Evolutionary conservation across 2,797 vertebrate genomes (phyloP), one percentile per base, ranked within the genome.

Genomic region (Coregonus suidteri): DNA sequence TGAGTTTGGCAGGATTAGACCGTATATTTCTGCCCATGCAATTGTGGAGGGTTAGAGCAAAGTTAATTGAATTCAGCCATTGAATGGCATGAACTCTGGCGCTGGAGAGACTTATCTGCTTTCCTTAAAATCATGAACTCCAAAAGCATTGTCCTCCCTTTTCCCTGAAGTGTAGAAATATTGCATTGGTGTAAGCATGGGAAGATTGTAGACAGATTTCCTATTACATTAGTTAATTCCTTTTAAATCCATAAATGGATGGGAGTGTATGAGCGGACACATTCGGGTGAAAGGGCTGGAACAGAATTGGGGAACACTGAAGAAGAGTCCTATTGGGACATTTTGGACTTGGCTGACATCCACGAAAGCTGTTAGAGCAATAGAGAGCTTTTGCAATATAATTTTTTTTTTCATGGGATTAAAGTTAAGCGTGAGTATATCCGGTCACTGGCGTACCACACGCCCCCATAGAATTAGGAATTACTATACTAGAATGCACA

Each of bases 281-380:
- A 66, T 56, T 5, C n/a, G 18, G 54, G 54, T n/a, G 41, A 59
- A 59, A 59, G 54, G 54, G 18, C 16, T 18, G 54, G 54, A 16
- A 59, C 54, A 59, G 54, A 18, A 59, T 59, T n/a, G 54, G 54
- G 7, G 4, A 62, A 6, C 20, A 5, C 64, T 64, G 52, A 25
- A 73, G 73, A 51, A 25, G 25, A 74, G 71, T 87, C 84, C 75
- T 84, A 74, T 0, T 5, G n/a, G 70, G 73, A 85, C 75, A 31
- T 31, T 72, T 74, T 35, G 65, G 83, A 82, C 82, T 74, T 79
- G 54, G 65, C 69, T 82, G 73, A 66, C 73, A 79, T 84, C 77
- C 25, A 77, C 67, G 74, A 16, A 79, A 83, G 83, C 68, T 75
- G 79, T 86, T 88, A 73, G 78, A 84, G 14, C n/a, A 82, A 86